phyloP scores from a whole-genome alignment of 2,888 invertebrate species.

The Conchocele bisecta region DNA sequence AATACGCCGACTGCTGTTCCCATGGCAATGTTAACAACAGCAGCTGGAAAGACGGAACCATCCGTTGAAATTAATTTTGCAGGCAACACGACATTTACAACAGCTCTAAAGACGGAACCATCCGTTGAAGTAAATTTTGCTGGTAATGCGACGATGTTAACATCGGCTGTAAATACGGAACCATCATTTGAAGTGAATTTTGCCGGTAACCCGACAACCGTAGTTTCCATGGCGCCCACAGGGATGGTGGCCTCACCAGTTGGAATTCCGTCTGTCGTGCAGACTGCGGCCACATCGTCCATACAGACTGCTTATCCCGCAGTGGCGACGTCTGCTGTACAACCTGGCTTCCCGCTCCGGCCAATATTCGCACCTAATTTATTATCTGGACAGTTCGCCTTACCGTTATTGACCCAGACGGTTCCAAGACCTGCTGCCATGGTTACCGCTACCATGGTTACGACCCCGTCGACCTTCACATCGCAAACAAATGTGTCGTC shows the following conservation, averaged over 20 bases:
- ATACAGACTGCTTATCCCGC: no score
- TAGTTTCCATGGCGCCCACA: no score
- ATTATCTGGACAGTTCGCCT: constrained; percentile 34
- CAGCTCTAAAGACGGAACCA: constrained; percentile 22
- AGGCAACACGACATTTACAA: constrained; percentile 29
- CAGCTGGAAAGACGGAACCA: constrained; percentile 6
- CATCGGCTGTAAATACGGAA: not conserved
- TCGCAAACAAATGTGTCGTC: constrained; percentile 13
- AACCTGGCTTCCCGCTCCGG: constrained; percentile 31
- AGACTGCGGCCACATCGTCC: not conserved
- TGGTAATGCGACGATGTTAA: not conserved
- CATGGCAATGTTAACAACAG: constrained; percentile 1
- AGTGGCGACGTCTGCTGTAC: constrained; percentile 22
- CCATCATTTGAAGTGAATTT: constrained; percentile 18
- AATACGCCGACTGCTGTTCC: constrained; percentile 10
- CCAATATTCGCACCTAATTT: constrained; percentile 49
- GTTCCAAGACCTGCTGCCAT: constrained; percentile 40
- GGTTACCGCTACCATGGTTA: constrained; percentile 27
- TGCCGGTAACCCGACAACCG: no score
- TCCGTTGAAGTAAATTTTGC: constrained; percentile 1
- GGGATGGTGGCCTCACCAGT: no score
- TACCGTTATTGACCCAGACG: constrained; percentile 45
- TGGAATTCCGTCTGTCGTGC: not conserved
- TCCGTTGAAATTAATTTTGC: constrained; percentile 33
- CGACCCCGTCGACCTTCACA: constrained; percentile 6